Base-by-base conservation (phyloP, 2,797 vertebrate species). In the Petrocephalus sullivani region DNA sequence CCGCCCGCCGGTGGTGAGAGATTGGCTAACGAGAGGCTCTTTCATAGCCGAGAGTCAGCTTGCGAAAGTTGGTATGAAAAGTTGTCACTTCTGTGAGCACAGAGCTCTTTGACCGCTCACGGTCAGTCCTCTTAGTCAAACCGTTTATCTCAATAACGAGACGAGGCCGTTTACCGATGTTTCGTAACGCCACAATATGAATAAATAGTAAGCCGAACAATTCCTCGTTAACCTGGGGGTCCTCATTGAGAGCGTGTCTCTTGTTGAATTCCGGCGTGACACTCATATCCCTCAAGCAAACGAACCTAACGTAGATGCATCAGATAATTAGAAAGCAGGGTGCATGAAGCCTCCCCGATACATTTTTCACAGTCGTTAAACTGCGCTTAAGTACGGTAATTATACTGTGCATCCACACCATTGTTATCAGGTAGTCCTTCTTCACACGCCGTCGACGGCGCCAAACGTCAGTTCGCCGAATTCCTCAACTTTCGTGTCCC, bases 401-500 rank as follows among this genome's bases (percentile, higher is more conserved):
- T 75, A 75, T 90, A 91, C 57, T 87, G 84, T 87, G 75, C 84
- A 89, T 91, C 87, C 61, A 90, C 91, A 91, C 92, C 90, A 86
- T 67, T 87, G 64, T 87, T 89, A 87, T 91, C 91, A 91, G 92
- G 90, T 89, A 87, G 86, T 78, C 54, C 89, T 89, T 58, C 28
- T 14, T 57, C 54, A n/a, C 54, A 8, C 23, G 54, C 83, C 8
- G 51, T 41, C 28, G 84, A 64, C 10, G 23, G 10, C 28, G 3
- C 49, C 14, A 87, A 71, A 33, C 1, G 21, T 75, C 67, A 75
- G 37, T 10, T 41, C 1, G 49, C 87, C 84, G 21, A 87, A 89
- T 87, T 89, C 81, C 88, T 90, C 54, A 91, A 87, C 51, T 2
- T 41, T 75, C 5, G 16, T 41, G 28, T 41, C 71, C 71, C 6